Evolutionary conservation across 1,140 invertebrate genomes (phyloP), one percentile per base, ranked within the genome.

Genomic region (Ostrea denselamellosa): DNA sequence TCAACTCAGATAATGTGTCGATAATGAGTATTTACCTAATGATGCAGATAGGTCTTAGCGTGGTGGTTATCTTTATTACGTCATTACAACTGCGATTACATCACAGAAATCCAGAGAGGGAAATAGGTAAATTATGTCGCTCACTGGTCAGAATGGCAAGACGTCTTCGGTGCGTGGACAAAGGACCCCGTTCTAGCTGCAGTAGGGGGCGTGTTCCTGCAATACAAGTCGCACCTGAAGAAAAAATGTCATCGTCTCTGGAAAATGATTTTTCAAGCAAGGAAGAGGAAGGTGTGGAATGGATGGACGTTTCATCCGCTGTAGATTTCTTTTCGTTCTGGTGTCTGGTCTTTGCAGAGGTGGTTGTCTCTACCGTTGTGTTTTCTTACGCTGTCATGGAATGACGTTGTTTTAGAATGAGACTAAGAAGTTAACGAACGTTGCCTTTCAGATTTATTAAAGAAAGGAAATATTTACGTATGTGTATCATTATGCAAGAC

Each of bases 1-100:
- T 25, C 51, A 83, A 51, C 22, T 83, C 82, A 17, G 82, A 83
- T 10, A 52, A 9, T 10, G 28, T 54, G 0, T 83, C 82, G 2
- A 19, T 83, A 17, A 10, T 83, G 28, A 54, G 82, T 22, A 51
- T 83, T 54, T 83, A 53, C 25, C 14, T 83, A 22, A 52, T 83
- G 17, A n/a, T 83, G 8, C 34, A 83, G 22, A 5, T 83, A 1
- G n/a, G 44, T 25, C 51, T 83, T 19, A 25, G 82, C 2, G n/a
- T 54, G n/a, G 5, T 52, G 3, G 34, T 52, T 12, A 19, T 83
- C 44, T 8, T 83, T 0, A 52, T 52, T 54, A 52, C 82, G 10
- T 51, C 82, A 19, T 25, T 52, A 28, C 82, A 83, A 83, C 82
- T 83, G 10, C 19, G 82, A 51, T 52, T 83, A 52, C 53, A 54